phyloP scores from a whole-genome alignment of 2,888 invertebrate species.

The Strigamia maritima region DNA sequence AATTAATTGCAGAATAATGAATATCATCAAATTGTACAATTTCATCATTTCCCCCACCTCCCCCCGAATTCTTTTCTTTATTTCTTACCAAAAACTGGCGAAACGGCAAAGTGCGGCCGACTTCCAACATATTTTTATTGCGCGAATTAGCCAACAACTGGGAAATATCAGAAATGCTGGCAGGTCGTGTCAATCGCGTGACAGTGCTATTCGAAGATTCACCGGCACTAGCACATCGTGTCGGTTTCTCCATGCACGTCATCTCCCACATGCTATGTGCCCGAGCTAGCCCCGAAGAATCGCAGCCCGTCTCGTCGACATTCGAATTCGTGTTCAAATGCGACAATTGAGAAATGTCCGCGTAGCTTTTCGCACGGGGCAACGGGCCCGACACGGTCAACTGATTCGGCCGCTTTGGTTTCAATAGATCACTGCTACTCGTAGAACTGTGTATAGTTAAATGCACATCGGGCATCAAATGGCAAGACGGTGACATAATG shows the following conservation, averaged over 20 bases:
- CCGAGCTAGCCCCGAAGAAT: slow-evolving; percentile 5
- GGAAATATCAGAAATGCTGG: slow-evolving; percentile 42
- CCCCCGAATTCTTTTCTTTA: no score
- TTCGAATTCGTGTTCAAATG: background rate
- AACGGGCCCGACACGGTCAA: background rate
- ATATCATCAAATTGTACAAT: no score
- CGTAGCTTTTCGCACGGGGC: slow-evolving; percentile 41
- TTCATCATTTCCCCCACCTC: no score
- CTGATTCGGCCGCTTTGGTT: background rate
- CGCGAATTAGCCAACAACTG: slow-evolving; percentile 36
- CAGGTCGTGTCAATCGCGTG: slow-evolving; percentile 26
- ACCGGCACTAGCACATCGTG: slow-evolving; percentile 36
- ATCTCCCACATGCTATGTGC: slow-evolving; percentile 43
- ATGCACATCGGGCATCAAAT: background rate
- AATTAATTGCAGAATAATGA: no score
- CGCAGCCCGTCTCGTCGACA: background rate
- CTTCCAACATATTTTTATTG: slow-evolving; percentile 40
- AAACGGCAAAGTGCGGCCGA: slow-evolving; percentile 40
- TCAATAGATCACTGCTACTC: background rate
- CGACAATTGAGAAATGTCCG: slow-evolving; percentile 41
- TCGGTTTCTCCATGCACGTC: slow-evolving; percentile 38
- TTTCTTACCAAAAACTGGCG: slow-evolving; percentile 43
- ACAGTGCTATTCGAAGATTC: slow-evolving; percentile 35
- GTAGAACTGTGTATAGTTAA: background rate
- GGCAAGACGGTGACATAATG: background rate